phyloP scores from a whole-genome alignment of 1,140 invertebrate genomes.

The Aleiodes sp. region DNA sequence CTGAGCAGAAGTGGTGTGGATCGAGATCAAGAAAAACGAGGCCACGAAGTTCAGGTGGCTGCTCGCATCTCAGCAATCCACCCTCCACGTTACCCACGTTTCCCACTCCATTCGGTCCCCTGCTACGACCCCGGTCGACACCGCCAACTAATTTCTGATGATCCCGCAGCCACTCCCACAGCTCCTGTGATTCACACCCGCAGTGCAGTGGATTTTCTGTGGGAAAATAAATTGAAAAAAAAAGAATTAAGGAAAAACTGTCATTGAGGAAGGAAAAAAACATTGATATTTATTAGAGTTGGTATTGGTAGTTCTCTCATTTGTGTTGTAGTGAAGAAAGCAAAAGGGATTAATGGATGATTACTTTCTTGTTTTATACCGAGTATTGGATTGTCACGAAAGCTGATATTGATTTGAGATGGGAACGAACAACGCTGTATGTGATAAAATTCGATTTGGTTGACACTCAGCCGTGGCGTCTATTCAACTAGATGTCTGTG shows the following conservation, averaged over 20 bases:
- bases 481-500: slow-evolving; percentile 34
- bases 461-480: slow-evolving; percentile 12
- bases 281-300: no score
- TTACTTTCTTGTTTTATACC: slow-evolving; percentile 9
- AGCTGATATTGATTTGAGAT: slow-evolving; percentile 46
- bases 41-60: slow-evolving; percentile 80
- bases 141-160: slow-evolving; percentile 78
- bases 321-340: not conserved
- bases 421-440: slow-evolving; percentile 30
- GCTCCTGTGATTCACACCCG: slow-evolving; percentile 83
- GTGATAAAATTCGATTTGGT: slow-evolving; percentile 43
- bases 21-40: slow-evolving; percentile 79
- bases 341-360: slow-evolving; percentile 27
- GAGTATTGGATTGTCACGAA: slow-evolving; percentile 38
- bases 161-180: slow-evolving; percentile 89
- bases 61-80: slow-evolving; percentile 75
- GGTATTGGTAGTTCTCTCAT: no score
- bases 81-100: slow-evolving; percentile 59
- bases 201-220: slow-evolving; percentile 86
- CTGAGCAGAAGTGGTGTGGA: slow-evolving; percentile 82
- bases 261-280: not conserved
- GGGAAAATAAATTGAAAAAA: slow-evolving; percentile 42
- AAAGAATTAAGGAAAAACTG: not conserved
- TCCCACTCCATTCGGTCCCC: slow-evolving; percentile 67
- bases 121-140: slow-evolving; percentile 60